Base-by-base conservation (phyloP, 2,888 invertebrate genomes). In the Pseudoips prasinana region DNA sequence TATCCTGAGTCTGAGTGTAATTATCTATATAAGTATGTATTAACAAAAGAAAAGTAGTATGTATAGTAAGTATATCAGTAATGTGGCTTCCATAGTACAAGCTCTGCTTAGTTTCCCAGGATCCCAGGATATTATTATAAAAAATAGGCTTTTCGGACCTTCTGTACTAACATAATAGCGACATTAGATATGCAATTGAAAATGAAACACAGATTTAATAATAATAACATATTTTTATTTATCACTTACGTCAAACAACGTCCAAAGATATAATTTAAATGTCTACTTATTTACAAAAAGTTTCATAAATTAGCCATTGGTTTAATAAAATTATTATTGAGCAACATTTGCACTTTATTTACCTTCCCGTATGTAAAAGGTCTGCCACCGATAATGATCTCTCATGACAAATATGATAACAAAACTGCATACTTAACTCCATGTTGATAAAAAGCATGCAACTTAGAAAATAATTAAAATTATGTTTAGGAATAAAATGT, bases 211-310 rank as follows among this genome's bases (percentile, higher is more conserved):
- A n/a, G n/a, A n/a, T n/a, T n/a, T 3, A 14, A 14, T 14, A 14
- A 14, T 3, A 14, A 14, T 14, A 14, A 14, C 2, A 14, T 14
- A 14, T 14, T 14, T 3, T 14, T n/a, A n/a, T 14, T 14, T 14
- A 49, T 29, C 31, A 31, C 58, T 60, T 65, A 62, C 51, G 58
- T 49, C 39, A 61, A 52, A 60, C 53, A 54, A 51, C 46, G 59
- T 52, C 55, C 54, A 53, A 59, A 49, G 62, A 49, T 46, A 58
- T 63, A 64, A 62, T 57, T 67, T 65, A 70, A 64, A 57, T 63
- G 61, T 57, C 61, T 80, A 80, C 79, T 72, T 78, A 80, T 80
- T 72, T 78, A 80, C 77, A 82, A 58, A 58, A 48, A 59, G 2
- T 20, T n/a, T 34, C 45, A 43, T 45, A 47, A 31, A 33, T 44